Evolutionary conservation across 2,113 vertebrate genomes (phyloP), one percentile per base, ranked within the genome.

Genomic region (Anseranas semipalmata): DNA sequence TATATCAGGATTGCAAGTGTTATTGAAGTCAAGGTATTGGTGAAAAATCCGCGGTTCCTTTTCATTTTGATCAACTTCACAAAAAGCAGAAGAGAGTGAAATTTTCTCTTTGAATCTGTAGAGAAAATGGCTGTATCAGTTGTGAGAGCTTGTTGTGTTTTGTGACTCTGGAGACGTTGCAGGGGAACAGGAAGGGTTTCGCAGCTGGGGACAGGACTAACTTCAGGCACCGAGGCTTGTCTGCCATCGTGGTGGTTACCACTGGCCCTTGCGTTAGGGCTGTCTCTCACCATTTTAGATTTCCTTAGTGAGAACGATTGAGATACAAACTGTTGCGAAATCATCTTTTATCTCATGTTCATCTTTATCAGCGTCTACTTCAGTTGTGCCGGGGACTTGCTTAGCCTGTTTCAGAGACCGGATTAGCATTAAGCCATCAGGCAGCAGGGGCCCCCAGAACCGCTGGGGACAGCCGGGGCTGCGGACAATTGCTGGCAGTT

Each of bases 31-130:
- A 15, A 56, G 25, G 15, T 14, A 30, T 28, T 48, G n/a, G 50
- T 48, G 43, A 28, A 22, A 58, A 48, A 14, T 2, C 7, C 0
- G 4, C 3, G 2, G 30, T 35, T 11, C 52, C 43, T n/a, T 48
- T 41, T 28, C 0, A 3, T 41, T 67, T 19, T 18, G 35, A 15
- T 41, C 43, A 12, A 9, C 62, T n/a, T 53, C 50, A n/a, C 35
- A 19, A 66, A 77, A 52, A 77, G 63, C 63, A 20, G 73, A 19
- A 12, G 52, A 41, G 67, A 8, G 55, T 13, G 30, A 13, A 11
- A 16, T 55, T 10, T 30, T 30, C 39, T 70, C 7, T 41, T 11
- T 10, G 5, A 37, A 33, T 30, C 43, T 15, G 12, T 5, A 3
- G 3, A 7, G 72, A 28, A 9, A 43, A 50, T 12, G 4, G n/a